Evolutionary conservation across 2,113 vertebrate genomes (phyloP).

Genomic region (Atherinomorus stipes): DNA sequence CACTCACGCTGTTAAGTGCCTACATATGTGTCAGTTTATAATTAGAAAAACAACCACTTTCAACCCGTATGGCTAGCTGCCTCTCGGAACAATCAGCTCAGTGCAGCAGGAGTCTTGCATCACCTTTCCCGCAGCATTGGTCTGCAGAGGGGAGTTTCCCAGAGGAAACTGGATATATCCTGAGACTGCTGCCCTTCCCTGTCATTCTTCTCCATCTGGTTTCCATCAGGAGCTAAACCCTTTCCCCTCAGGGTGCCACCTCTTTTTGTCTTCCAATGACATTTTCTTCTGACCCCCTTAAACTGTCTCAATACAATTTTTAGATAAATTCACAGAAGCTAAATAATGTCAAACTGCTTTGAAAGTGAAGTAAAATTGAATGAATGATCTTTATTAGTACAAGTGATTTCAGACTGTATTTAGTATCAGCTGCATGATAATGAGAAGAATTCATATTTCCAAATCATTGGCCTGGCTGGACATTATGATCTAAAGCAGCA

Average conservation of each 20-base stretch:
- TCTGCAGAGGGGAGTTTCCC: conserved; percentile 57
- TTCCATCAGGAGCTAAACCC: conserved; percentile 67
- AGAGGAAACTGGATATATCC: conserved; percentile 67
- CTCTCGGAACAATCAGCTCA: conserved; percentile 2
- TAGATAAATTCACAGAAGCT: not conserved
- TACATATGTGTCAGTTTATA: not conserved
- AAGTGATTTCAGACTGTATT: not conserved
- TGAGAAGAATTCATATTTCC: not conserved
- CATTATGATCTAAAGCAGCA: conserved; percentile 2
- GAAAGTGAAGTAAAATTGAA: not conserved
- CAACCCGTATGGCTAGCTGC: not conserved
- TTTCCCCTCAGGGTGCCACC: conserved; percentile 32
- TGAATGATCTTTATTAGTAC: no score
- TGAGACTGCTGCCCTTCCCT: conserved; percentile 44
- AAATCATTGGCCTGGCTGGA: not conserved
- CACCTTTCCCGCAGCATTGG: conserved; percentile 39
- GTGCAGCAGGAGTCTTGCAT: conserved; percentile 43
- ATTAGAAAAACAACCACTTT: not conserved
- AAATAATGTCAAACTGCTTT: not conserved
- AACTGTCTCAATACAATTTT: not conserved
- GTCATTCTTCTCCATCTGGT: conserved; percentile 76
- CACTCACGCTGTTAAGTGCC: not conserved
- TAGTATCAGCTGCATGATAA: conserved; percentile 8
- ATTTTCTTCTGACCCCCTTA: conserved; percentile 1
- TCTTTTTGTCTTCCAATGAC: not conserved